Conservation (phyloP, 2,888 invertebrate genomes). For the Synanthedon myopaeformis region DNA sequence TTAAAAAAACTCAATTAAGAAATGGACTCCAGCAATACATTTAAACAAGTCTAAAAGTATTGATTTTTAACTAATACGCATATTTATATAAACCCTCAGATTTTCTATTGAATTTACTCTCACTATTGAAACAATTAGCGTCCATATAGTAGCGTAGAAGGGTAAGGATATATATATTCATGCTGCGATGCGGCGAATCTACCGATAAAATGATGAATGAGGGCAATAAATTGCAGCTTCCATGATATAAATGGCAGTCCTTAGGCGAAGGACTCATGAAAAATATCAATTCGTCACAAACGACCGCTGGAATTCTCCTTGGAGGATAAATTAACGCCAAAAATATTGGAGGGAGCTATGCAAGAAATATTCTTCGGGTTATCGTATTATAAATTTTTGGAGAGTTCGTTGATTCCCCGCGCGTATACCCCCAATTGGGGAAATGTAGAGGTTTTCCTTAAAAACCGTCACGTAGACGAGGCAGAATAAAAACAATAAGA, state of each 20-base stretch:
- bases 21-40: too few relatives aligned
- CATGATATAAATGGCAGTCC: constrained; percentile 47
- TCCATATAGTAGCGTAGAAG: too few relatives aligned
- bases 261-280: constrained; percentile 44
- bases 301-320: constrained; percentile 26
- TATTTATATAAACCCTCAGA: too few relatives aligned
- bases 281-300: constrained; percentile 55
- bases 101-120: too few relatives aligned
- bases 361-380: constrained; percentile 18
- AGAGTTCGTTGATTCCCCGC: constrained; percentile 14
- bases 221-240: constrained; percentile 49
- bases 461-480: constrained; percentile 1
- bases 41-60: too few relatives aligned
- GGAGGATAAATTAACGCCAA: constrained; percentile 34
- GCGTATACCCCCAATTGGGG: constrained; percentile 5
- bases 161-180: too few relatives aligned
- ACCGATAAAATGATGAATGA: constrained; percentile 57
- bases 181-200: constrained; percentile 13
- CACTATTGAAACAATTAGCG: too few relatives aligned
- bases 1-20: too few relatives aligned
- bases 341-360: constrained; percentile 19
- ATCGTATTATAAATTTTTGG: constrained; percentile 22
- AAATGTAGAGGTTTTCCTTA: constrained; percentile 3
- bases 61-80: too few relatives aligned
- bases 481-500: constrained; percentile 4